Evolutionary conservation across 2,888 invertebrate species (phyloP), one percentile per base, ranked within the genome.

Genomic region (Drosophila sordidapex): DNA sequence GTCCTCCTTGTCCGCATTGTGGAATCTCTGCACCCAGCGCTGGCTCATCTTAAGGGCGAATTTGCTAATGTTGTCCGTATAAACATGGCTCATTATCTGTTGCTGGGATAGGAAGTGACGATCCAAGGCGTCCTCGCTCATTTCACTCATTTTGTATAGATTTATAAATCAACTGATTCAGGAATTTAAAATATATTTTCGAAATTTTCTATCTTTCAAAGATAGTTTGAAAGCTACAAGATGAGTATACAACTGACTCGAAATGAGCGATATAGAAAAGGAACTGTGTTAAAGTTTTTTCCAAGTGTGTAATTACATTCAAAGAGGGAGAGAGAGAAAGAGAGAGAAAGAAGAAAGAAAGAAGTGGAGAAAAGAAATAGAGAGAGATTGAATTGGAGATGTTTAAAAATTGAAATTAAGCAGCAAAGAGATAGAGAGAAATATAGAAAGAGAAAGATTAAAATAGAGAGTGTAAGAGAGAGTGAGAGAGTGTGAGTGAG

Each of bases 61-160:
- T 7, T 46, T 31, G 40, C 43, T 59, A 1, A 66, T 46, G 1
- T 48, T 62, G 1, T 36, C n/a, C 3, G 21, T 18, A 8, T 54
- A 70, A 8, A 70, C 48, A 10, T 69, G 59, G n/a, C 27, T n/a
- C 35, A 89, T 40, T 2, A 54, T 33, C 1, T 57, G 63, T 27
- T 81, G 6, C 66, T 89, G 88, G 27, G 46, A 7, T 7, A 35
- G 33, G n/a, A 81, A 86, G 57, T 89, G 90, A 0, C 64, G 58
- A 70, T 86, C 85, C 49, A 89, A 59, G 0, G 63, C 38, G 18
- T 15, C 33, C 25, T 83, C 87, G 11, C 48, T 70, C 0, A 75
- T n/a, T 7, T 73, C 63, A 52, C 18, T 35, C 87, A 84, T 82
- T 51, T 43, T 33, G 2, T 15, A 8, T 15, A 13, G 3, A 31